Conservation (phyloP, 2,888 invertebrate genomes). For the Netelia fuscicornis region DNA sequence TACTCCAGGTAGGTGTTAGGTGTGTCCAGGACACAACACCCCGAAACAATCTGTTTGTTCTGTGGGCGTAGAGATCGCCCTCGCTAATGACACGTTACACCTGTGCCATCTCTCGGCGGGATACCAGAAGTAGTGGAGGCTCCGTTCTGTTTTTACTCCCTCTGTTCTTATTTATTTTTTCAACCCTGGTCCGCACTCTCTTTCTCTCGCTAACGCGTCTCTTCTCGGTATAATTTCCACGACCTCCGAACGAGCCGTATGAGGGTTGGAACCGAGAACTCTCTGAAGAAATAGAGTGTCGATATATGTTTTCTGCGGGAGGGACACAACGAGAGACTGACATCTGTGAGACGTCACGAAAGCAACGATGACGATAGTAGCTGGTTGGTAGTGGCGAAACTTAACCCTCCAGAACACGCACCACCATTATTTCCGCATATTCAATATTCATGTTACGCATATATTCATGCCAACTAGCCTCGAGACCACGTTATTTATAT, state of each 20-base stretch:
- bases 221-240: slow-evolving; percentile 47
- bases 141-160: slow-evolving; percentile 31
- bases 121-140: slow-evolving; percentile 31
- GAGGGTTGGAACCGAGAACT: not conserved
- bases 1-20: slow-evolving; percentile 68
- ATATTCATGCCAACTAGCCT: slow-evolving; percentile 47
- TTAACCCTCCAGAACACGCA: slow-evolving; percentile 38
- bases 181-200: not conserved
- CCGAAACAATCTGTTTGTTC: slow-evolving; percentile 75
- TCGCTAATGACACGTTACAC: slow-evolving; percentile 74
- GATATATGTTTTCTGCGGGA: slow-evolving; percentile 29
- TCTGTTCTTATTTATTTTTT: slow-evolving; percentile 27
- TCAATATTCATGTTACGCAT: slow-evolving; percentile 60
- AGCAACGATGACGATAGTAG: not conserved
- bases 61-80: slow-evolving; percentile 71
- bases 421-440: slow-evolving; percentile 36
- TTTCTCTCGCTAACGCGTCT: not conserved
- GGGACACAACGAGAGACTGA: slow-evolving; percentile 12
- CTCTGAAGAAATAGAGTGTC: slow-evolving; percentile 20
- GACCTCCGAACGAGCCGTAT: slow-evolving; percentile 29
- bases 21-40: slow-evolving; percentile 67
- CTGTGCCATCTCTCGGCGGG: slow-evolving; percentile 69
- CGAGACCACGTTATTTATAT: not conserved
- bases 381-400: slow-evolving; percentile 17
- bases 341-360: slow-evolving; percentile 46